Base-by-base conservation (phyloP, 2,113 vertebrate species). In the Tychaedon coryphoeus region DNA sequence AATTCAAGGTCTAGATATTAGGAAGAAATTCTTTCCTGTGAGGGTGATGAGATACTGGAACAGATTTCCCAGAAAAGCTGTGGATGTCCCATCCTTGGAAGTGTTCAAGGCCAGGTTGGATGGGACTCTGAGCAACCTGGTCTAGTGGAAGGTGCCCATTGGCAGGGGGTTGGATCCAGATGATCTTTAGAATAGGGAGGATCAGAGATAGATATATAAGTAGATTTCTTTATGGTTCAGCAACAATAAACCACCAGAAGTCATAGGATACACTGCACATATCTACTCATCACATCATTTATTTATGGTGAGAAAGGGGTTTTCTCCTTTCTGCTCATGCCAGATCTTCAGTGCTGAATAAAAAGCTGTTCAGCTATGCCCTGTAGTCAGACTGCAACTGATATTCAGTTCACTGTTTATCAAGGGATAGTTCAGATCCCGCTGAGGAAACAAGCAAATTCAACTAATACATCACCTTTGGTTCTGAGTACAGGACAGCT, bases 41-140 rank as follows among this genome's bases (percentile, higher is more conserved):
- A 45, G n/a, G 13, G 3, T 3, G 0, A 3, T 25, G 60, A 25
- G 7, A 7, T 19, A 14, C 10, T n/a, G 28, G 23, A 4, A 53
- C 28, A 29, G 45, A 2, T 38, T 73, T 19, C 51, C 15, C 15
- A 25, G 15, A 48, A 6, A 42, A 71, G 11, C 1, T 38, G 24
- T 19, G 19, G 16, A 0, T 57, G 17, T 1, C 6, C 17, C 31
- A 57, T 19, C 9, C 17, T 19, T 79, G 16, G 33, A n/a, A 53
- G 3, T n/a, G 45, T 45, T n/a, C 45, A 53, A 40, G 45, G 10
- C 23, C 28, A 29, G 15, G 2, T 3, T 66, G 45, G 19, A 81
- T n/a, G 8, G 17, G 6, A 10, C 3, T 81, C 23, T 38, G 38
- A 67, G 19, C 38, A 60, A 8, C 16, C 16, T 60, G 28, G 10